phyloP scores from a whole-genome alignment of 2,113 vertebrate species.

The Cynocephalus volans region DNA sequence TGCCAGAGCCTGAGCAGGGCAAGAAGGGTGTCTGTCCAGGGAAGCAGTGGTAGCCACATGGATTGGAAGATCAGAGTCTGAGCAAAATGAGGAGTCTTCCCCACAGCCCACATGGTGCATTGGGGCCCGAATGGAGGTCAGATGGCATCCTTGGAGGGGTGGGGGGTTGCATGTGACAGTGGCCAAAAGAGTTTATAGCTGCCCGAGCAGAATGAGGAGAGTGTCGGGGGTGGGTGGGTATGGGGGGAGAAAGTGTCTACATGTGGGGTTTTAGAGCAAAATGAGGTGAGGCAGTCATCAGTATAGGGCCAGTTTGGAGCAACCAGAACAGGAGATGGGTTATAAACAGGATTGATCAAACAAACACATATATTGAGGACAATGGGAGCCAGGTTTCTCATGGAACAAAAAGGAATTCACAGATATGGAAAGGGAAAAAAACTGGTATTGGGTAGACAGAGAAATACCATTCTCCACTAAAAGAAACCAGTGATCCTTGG shows the following conservation, averaged over 20 bases:
- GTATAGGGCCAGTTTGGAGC: not conserved
- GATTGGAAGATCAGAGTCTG: not conserved
- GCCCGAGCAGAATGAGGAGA: not conserved
- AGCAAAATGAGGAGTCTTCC: not conserved
- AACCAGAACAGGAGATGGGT: not conserved
- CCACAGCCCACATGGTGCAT: not conserved
- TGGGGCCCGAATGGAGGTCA: not conserved
- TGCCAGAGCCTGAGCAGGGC: not conserved
- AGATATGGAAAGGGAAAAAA: not conserved
- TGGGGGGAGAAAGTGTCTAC: not conserved
- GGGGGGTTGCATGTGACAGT: not conserved
- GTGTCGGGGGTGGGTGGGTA: not conserved
- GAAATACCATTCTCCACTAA: not conserved
- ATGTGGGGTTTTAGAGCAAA: not conserved
- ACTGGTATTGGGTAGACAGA: not conserved
- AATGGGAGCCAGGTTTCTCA: not conserved
- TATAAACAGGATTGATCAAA: not conserved
- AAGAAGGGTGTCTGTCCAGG: not conserved
- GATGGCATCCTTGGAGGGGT: not conserved
- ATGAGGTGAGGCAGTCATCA: too few relatives aligned
- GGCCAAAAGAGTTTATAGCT: not conserved
- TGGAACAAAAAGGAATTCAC: not conserved
- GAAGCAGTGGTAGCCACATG: not conserved
- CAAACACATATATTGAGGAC: not conserved
- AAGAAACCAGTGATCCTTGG: not conserved